Evolutionary conservation across 23 tunicate species (phyloP), one percentile per base, ranked within the genome.

Genomic region (Halocynthia aurantium): DNA sequence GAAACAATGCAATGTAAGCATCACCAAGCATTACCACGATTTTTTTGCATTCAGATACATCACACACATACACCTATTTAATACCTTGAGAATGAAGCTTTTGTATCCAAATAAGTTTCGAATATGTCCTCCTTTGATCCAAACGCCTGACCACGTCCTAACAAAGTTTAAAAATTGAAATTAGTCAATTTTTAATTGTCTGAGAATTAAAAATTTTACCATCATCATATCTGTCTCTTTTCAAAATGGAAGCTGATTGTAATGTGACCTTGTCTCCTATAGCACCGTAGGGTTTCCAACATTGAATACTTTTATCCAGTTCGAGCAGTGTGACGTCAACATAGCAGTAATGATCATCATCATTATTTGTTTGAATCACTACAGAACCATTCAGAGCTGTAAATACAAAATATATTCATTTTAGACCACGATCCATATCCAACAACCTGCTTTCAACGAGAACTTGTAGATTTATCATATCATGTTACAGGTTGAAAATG

Each of bases 281-380:
- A 7, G 96, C 71, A 19, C 96, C 96, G 15, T 67, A 50, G 7
- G 96, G 96, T 73, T 80, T 89, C 96, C 96, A 89, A 80, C 77
- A 84, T 5, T 61, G 61, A 22, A 68, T 65, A 12, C 7, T 21
- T 8, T 17, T 18, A 60, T 89, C 96, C 51, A 63, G 81, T 61
- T 82, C 84, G 17, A 89, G 80, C 52, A 56, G 65, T 18, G 69
- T 76, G 6, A 75, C 61, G 62, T 89, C 96, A 52, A 89, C 85
- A 56, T 89, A 89, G 57, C 88, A 84, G 63, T 84, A 89, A 76
- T 89, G 96, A 61, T 84, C 85, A 13, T 89, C 89, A 20, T 40
- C 61, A 66, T 89, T 76, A 52, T 58, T 74, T 6, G 78, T 81
- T 71, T 80, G 85, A 6, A 89, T 80, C 7, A 76, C 66, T 19